Conservation (phyloP, 2,888 invertebrate species). For the Xylocampa areola region DNA sequence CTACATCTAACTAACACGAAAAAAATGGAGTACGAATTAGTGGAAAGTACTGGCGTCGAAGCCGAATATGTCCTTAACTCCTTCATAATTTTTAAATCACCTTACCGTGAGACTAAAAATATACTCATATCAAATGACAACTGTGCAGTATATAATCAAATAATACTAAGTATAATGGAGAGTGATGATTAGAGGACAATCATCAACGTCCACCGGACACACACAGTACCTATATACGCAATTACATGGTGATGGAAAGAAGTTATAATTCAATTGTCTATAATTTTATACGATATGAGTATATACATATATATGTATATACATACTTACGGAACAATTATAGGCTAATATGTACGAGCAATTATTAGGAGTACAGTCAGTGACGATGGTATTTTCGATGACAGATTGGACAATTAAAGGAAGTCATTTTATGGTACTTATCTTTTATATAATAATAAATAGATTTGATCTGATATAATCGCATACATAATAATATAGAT, state of each 20-base stretch:
- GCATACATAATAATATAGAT: too few species aligned
- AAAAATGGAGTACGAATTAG: too few species aligned
- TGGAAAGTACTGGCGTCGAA: too few species aligned
- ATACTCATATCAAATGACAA: slow-evolving; percentile 35
- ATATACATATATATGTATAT: slow-evolving; percentile 16
- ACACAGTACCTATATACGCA: slow-evolving; percentile 33
- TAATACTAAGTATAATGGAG: slow-evolving; percentile 26
- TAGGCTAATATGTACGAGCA: slow-evolving; percentile 18
- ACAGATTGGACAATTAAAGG: not conserved
- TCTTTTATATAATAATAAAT: too few species aligned
- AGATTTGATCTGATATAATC: too few species aligned
- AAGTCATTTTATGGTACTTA: too few species aligned
- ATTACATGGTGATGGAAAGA: slow-evolving; percentile 58
- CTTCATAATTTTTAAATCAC: slow-evolving; percentile 13
- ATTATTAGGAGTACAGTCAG: slow-evolving; percentile 17
- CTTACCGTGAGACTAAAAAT: slow-evolving; percentile 21
- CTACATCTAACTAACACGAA: too few species aligned
- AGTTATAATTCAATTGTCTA: slow-evolving; percentile 63
- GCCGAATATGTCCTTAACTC: not conserved
- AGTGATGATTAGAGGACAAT: slow-evolving; percentile 39
- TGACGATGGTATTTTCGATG: not conserved
- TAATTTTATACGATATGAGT: slow-evolving; percentile 47
- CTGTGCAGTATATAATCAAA: slow-evolving; percentile 31
- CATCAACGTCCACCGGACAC: slow-evolving; percentile 37
- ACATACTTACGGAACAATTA: slow-evolving; percentile 37